Base-by-base conservation (phyloP, 2,113 vertebrate genomes). In the Macroglossus sobrinus region DNA sequence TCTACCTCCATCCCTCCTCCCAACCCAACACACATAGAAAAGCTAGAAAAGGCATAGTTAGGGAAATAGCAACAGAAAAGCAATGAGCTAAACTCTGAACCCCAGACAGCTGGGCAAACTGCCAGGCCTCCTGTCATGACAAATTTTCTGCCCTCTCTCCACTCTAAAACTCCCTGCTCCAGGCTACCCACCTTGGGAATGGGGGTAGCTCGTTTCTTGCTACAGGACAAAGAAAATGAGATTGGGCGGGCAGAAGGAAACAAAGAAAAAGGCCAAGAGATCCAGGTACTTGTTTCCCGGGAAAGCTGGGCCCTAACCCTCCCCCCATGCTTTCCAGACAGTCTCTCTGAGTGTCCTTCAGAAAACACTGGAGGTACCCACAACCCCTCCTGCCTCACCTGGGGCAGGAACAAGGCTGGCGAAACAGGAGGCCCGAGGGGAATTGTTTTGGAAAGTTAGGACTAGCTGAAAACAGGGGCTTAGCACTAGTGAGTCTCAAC, bases 381-480 rank as follows among this genome's bases (percentile, higher is more conserved):
- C 66, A 64, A 30, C 38, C 84, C 81, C 82, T 30, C 24, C 1
- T 80, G 84, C 89, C 80, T 89, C 57, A 30, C 38, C 81, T 1
- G 7, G 89, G 79, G 79, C 1, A 4, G 69, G 94, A 74, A 33
- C 66, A 53, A 72, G 61, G 57, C 88, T 80, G 64, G 59, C 1
- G 33, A 85, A 78, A 82, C 84, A 92, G 87, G 72, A 87, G 47
- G 82, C 94, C 95, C 0, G 0, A 47, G 91, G 93, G 93, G 79
- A 84, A 96, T 30, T 95, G 96, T 96, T 96, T 95, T 69, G 95
- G 96, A 97, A 97, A 97, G 97, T 97, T 93, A 96, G 88, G 96
- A 96, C 88, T 69, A 82, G 72, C 96, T 93, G 92, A 84, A 95
- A 96, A 97, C 47, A 96, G 96, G 96, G 97, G 93, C 76, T 96